phyloP scores from a whole-genome alignment of 2,888 invertebrate species.

The Onchidella celtica region DNA sequence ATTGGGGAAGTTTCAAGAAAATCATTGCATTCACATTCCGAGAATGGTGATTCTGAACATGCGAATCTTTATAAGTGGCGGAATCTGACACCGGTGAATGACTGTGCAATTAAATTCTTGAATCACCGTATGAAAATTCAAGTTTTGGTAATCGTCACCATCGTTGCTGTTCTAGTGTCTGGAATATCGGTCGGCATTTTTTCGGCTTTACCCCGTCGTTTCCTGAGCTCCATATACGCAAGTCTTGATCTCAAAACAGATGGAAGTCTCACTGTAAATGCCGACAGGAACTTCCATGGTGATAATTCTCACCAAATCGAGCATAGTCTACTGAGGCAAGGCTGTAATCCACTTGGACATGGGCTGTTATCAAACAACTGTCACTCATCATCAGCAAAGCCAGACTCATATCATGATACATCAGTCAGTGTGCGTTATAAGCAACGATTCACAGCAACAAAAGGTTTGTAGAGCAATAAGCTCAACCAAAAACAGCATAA shows the following conservation, averaged over 20 bases:
- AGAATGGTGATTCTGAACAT: not conserved
- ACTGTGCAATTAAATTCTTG: not conserved
- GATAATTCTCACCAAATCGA: too few relatives aligned
- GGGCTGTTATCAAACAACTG: conserved; percentile 17
- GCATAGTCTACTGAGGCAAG: too few relatives aligned
- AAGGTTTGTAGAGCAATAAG: conserved; percentile 32
- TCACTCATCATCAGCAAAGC: not conserved
- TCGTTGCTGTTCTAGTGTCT: not conserved
- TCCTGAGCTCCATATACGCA: not conserved
- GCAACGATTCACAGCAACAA: conserved; percentile 37
- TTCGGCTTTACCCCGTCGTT: not conserved
- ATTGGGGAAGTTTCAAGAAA: not conserved
- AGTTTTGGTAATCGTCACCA: not conserved
- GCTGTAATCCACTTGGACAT: too few relatives aligned
- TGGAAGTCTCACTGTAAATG: not conserved
- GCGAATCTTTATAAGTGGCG: not conserved
- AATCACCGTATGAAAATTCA: conserved; percentile 10
- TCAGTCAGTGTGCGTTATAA: conserved; percentile 44
- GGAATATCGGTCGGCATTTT: not conserved
- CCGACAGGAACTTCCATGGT: too few relatives aligned
- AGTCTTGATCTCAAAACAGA: not conserved
- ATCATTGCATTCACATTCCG: not conserved
- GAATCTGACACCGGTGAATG: not conserved
- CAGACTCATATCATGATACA: conserved; percentile 38
- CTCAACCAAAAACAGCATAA: too few relatives aligned